Base-by-base conservation (phyloP, 2,113 vertebrate genomes). In the Oxyura jamaicensis region DNA sequence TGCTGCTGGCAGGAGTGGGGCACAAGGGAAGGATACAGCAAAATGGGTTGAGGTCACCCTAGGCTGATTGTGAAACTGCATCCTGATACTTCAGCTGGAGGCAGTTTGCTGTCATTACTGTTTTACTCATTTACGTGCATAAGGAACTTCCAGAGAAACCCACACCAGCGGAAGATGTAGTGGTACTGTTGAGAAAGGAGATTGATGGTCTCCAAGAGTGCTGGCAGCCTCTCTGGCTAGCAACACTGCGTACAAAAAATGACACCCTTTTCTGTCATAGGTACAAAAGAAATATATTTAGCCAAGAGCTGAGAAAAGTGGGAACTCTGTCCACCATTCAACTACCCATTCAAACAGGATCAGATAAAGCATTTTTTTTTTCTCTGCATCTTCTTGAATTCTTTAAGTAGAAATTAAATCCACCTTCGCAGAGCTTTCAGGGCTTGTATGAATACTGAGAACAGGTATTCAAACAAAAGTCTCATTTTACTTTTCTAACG, bases 71-170 rank as follows among this genome's bases (percentile, higher is more conserved):
- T 82, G 60, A 84, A 90, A 75, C 58, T 82, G 56, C 74, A 72
- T 93, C 48, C 58, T 90, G 78, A 91, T 90, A 85, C 46, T 90
- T 90, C 52, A 90, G 74, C 85, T 74, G 58, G 85, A 87, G 56
- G 90, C 85, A 78, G 33, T 90, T 66, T 44, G 46, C 69, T 91
- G 74, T 90, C 88, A 71, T 89, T 74, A 84, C 14, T 4, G 1
- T 87, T 95, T 59, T 63, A 78, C 18, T 67, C 46, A 74, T 84
- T 80, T 75, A 33, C n/a, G 60, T 90, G 85, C 85, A 82, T 36
- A 56, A 94, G 31, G 60, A 52, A 85, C 71, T 94, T 84, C 74
- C 85, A 85, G 69, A 78, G 53, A 90, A 94, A 75, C 3, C 9
- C 60, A 71, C 11, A 16, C 41, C 77, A 87, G 74, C n/a, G 29